Evolutionary conservation across 2,888 invertebrate species (phyloP), one percentile per base, ranked within the genome.

Genomic region (Tricholauxania praeusta): DNA sequence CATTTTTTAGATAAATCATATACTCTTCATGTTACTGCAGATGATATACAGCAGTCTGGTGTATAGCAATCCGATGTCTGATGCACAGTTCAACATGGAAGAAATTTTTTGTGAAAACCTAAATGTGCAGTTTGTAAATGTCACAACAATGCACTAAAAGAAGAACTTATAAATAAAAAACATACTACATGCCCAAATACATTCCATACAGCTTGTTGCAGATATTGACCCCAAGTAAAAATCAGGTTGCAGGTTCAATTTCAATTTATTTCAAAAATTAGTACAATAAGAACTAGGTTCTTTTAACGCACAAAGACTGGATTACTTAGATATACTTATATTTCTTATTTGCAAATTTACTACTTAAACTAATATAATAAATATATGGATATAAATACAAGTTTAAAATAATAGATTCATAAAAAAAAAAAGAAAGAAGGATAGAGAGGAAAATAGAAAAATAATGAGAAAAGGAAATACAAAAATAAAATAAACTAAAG

Each of bases 181-280:
- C 15, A 88, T 91, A 0, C 84, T 89, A 0, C 90, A 91, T 55
- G 96, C 81, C 90, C 92, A 14, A 92, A 92, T 78, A 92, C 90
- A 81, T 96, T 93, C 82, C 96, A 96, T 84, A 85, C 90, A 39
- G 88, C 90, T 49, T 96, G 96, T 79, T 88, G 95, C 32, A 92
- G 92, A 76, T 88, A 90, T 19, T 95, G 95, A 94, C 96, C 95
- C 0, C 95, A 95, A 81, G 92, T 92, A 0, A 91, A 91, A 78
- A 90, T 91, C 17, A 83, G 72, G 95, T 96, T 0, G 98, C 98
- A 8, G 98, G 98, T 0, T 91, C 94, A 2, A n/a, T n/a, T n/a
- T n/a, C 89, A 92, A 76, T n/a, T n/a, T n/a, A 92, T 96, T 76
- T 84, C 97, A 66, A 93, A 93, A 0, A 91, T 91, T 0, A 91